These are phyloP conservation scores for Chionomys nivalis DNA, from an alignment of 2,113 vertebrate genomes.

Conservation along the genomic window DNA sequence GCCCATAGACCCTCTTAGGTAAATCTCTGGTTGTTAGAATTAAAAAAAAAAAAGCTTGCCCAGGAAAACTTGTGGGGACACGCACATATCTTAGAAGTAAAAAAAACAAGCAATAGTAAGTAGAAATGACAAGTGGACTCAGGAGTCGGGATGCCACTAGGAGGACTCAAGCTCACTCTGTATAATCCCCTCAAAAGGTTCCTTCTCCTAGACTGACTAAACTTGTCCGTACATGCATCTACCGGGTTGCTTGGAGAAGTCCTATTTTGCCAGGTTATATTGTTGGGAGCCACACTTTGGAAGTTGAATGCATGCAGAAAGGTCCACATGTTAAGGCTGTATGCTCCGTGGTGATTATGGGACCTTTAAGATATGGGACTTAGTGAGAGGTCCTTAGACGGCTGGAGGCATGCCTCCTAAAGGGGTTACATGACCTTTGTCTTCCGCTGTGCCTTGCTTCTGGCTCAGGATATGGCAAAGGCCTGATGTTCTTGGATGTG, in stretches of 20 bases:
- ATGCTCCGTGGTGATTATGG: background rate
- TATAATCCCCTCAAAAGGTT: background rate
- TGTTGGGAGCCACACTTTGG: background rate
- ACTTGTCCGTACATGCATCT: background rate
- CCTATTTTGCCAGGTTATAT: rapidly evolving
- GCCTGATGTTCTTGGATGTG: background rate
- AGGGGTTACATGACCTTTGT: too few relatives aligned
- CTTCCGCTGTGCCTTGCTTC: background rate
- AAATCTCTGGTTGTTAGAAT: background rate
- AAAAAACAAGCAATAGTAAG: background rate
- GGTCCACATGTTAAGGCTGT: background rate
- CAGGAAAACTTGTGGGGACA: background rate
- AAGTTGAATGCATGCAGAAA: background rate
- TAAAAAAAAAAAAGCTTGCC: background rate
- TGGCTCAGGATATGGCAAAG: background rate
- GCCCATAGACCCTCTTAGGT: background rate
- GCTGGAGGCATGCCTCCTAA: background rate
- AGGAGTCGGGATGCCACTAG: background rate
- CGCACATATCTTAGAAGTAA: background rate
- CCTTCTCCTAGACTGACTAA: background rate
- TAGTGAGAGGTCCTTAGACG: background rate
- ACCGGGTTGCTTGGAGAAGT: background rate
- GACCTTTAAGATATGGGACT: background rate
- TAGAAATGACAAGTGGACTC: background rate
- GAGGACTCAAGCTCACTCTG: background rate